Conservation (phyloP, 1,140 invertebrate genomes). For the Aradophagus sp. region DNA sequence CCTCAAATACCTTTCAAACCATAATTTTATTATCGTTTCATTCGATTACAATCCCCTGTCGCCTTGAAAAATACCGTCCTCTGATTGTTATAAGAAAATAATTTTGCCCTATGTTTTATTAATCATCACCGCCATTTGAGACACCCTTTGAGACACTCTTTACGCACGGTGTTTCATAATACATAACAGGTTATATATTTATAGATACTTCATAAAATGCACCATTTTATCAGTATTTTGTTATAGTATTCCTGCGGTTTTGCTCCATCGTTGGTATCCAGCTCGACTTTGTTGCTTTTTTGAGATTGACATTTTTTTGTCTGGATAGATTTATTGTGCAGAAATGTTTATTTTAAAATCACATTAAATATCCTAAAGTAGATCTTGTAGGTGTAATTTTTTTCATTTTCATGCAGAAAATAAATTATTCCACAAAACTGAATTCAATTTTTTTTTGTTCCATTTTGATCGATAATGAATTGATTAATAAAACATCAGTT, state of each 20-base stretch:
- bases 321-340: constrained; percentile 1
- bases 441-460: no score
- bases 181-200: constrained; percentile 45
- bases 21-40: constrained; percentile 7
- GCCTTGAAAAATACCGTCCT: constrained; percentile 32
- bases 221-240: constrained; percentile 58
- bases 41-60: constrained; percentile 5
- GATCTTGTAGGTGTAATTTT: no score
- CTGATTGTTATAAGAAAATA: constrained; percentile 41
- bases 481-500: no score
- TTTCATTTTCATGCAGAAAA: no score
- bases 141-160: constrained; percentile 32
- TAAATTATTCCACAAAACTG: no score
- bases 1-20: constrained; percentile 23
- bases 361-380: no score
- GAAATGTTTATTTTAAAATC: constrained; percentile 7
- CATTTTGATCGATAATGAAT: no score
- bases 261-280: constrained; percentile 49
- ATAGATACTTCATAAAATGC: constrained; percentile 57
- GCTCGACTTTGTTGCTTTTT: constrained; percentile 46
- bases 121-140: constrained; percentile 31
- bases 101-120: constrained; percentile 11
- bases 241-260: constrained; percentile 48
- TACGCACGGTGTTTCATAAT: constrained; percentile 25
- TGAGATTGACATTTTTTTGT: constrained; percentile 47